These are phyloP conservation scores for Stegophylla sp. DNA, from an alignment of 2,888 invertebrate species.

Conservation along the genomic window DNA sequence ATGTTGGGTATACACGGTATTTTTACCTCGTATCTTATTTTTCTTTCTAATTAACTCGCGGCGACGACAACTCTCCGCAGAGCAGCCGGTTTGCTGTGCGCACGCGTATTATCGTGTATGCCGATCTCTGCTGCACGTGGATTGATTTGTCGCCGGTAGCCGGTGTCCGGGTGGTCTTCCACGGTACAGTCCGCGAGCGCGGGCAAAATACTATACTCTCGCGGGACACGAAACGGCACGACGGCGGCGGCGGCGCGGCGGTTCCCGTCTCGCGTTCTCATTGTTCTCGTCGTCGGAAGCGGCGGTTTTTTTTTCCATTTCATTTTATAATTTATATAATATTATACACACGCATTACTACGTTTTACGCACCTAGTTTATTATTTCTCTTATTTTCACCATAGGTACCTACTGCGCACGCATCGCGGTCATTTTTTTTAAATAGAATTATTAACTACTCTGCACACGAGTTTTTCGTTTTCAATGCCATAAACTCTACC, in stretches of 20 bases:
- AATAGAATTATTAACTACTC: too few relatives aligned
- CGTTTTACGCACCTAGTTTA: too few relatives aligned
- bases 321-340: conserved; percentile 16
- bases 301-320: conserved; percentile 8
- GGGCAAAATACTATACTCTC: too few relatives aligned
- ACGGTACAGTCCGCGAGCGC: conserved; percentile 1
- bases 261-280: conserved; percentile 2
- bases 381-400: conserved; percentile 32
- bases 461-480: too few relatives aligned
- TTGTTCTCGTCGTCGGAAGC: conserved; percentile 39
- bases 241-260: neutral
- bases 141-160: conserved; percentile 57
- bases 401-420: neutral
- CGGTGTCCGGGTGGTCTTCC: conserved; percentile 54
- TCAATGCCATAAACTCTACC: too few relatives aligned
- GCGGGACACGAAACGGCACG: conserved; percentile 50
- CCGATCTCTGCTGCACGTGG: conserved; percentile 50
- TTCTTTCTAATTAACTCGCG: conserved; percentile 48
- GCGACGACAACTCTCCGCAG: neutral
- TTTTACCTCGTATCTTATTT: neutral
- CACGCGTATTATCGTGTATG: neutral
- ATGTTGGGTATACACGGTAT: neutral
- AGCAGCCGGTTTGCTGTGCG: conserved; percentile 30
- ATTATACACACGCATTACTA: conserved; percentile 34
- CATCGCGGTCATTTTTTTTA: too few relatives aligned